Evolutionary conservation across 2,113 vertebrate genomes (phyloP).

Genomic region (Pogona vitticeps): DNA sequence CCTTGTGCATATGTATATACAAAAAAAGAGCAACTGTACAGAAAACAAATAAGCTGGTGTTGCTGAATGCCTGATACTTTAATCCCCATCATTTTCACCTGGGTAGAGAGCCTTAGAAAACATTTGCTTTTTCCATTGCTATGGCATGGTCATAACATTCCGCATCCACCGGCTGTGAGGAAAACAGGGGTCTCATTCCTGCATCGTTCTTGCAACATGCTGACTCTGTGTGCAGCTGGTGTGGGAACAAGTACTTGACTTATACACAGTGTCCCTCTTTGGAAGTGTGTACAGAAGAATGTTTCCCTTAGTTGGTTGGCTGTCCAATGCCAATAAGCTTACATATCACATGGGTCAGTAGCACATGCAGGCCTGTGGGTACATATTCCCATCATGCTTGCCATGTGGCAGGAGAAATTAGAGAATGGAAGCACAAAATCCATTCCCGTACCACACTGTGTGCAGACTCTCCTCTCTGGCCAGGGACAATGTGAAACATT

Average conservation of each 20-base stretch:
- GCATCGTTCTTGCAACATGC: not conserved
- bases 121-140: not conserved
- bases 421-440: not conserved
- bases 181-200: too few relatives aligned
- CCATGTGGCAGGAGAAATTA: not conserved
- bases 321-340: not conserved
- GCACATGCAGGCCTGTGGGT: not conserved
- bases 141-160: not conserved
- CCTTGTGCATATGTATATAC: not conserved
- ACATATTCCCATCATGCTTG: not conserved
- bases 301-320: not conserved
- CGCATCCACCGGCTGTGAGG: not conserved
- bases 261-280: not conserved
- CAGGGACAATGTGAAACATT: not conserved
- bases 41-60: not conserved
- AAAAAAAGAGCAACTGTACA: not conserved
- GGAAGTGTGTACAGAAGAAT: not conserved
- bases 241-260: not conserved
- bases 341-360: not conserved
- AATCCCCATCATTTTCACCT: not conserved
- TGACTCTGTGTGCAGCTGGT: not conserved
- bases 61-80: not conserved
- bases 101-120: not conserved
- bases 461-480: not conserved
- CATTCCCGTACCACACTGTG: not conserved